These are phyloP conservation scores for Noctilio leporinus DNA, from an alignment of 2,113 vertebrate species.

Conservation along the genomic window DNA sequence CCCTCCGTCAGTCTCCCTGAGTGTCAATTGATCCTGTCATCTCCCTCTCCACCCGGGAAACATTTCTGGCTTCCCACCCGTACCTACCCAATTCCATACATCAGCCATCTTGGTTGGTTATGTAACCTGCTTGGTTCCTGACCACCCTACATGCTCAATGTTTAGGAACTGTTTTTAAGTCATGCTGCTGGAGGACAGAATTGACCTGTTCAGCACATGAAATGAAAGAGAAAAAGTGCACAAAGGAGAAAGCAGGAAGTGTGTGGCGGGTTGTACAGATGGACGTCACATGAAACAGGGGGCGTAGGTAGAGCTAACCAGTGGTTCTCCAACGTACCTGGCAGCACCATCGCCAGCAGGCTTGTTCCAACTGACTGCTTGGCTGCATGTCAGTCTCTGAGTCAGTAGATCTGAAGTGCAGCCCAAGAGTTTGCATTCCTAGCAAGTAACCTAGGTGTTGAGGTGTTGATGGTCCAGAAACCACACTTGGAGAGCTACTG, in stretches of 20 bases:
- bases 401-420: neutral
- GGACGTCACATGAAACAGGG: neutral
- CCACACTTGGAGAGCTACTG: neutral
- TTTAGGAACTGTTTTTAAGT: neutral
- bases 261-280: neutral
- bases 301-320: neutral
- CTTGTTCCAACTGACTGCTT: neutral
- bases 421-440: neutral
- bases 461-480: neutral
- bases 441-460: neutral
- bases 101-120: neutral
- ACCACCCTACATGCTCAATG: neutral
- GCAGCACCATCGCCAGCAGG: neutral
- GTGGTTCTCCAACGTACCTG: neutral
- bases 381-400: neutral
- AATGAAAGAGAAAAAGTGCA: neutral
- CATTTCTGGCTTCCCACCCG: neutral
- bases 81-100: neutral
- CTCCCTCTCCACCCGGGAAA: neutral
- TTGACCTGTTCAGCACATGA: neutral
- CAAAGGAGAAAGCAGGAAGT: neutral
- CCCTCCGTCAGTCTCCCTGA: neutral
- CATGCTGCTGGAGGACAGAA: neutral
- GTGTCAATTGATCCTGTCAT: neutral
- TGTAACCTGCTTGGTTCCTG: neutral